Evolutionary conservation across 2,888 invertebrate species (phyloP).

Genomic region (Gari tellinella): DNA sequence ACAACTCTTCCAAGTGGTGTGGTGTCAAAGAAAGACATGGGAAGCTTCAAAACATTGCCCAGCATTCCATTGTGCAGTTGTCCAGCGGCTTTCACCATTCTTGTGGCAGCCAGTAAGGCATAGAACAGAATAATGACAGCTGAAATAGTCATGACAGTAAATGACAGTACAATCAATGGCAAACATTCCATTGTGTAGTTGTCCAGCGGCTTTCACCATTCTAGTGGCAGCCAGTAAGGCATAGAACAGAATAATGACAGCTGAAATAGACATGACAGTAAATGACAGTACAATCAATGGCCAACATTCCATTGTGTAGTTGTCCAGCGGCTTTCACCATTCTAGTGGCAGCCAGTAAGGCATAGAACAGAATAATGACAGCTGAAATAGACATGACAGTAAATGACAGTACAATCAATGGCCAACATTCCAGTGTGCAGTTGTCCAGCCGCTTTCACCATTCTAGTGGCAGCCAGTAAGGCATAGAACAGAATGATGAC

Average conservation of each 20-base stretch:
- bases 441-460: constrained; percentile 75
- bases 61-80: constrained; percentile 76
- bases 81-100: constrained; percentile 77
- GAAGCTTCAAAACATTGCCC: constrained; percentile 73
- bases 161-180: no score
- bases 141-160: constrained; percentile 38
- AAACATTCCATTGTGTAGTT: constrained; percentile 77
- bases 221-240: constrained; percentile 68
- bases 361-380: constrained; percentile 72
- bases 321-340: constrained; percentile 77
- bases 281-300: constrained; percentile 37
- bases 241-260: constrained; percentile 71
- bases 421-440: constrained; percentile 76
- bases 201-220: constrained; percentile 76
- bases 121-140: constrained; percentile 73
- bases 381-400: constrained; percentile 54
- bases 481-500: constrained; percentile 72
- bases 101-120: constrained; percentile 67
- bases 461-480: constrained; percentile 67
- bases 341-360: constrained; percentile 67
- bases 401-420: constrained; percentile 35
- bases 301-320: constrained; percentile 76
- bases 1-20: constrained; percentile 84
- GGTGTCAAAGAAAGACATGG: constrained; percentile 84
- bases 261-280: constrained; percentile 51